These are phyloP conservation scores for Arremon brunneinucha DNA, from an alignment of 2,797 vertebrate genomes.

Conservation along the genomic window DNA sequence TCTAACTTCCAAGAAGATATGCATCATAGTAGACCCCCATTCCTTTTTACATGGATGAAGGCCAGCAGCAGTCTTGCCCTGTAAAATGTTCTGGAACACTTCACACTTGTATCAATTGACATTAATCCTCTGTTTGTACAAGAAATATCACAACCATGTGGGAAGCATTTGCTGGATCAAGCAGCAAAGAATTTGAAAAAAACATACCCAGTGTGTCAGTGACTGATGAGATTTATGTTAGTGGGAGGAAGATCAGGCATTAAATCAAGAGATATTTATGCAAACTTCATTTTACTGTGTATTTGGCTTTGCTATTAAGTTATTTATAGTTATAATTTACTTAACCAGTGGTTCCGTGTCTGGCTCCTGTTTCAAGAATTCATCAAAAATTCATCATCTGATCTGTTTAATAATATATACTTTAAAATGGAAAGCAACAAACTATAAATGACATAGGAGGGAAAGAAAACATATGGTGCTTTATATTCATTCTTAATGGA, in stretches of 20 bases:
- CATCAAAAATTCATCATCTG: slow-evolving; percentile 44
- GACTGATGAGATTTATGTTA: neutral
- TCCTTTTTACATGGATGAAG: neutral
- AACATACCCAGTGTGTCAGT: neutral
- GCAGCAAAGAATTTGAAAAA: slow-evolving; percentile 2
- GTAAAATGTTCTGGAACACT: neutral
- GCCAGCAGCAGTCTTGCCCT: neutral
- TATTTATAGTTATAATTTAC: slow-evolving; percentile 53
- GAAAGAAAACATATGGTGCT: slow-evolving; percentile 25
- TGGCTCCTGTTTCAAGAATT: slow-evolving; percentile 45
- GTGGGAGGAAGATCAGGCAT: neutral
- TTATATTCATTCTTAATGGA: slow-evolving; percentile 36
- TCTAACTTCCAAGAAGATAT: neutral
- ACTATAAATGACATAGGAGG: slow-evolving; percentile 3
- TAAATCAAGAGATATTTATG: slow-evolving; percentile 13
- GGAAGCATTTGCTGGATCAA: neutral
- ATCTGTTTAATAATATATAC: slow-evolving; percentile 52
- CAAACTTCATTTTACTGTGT: slow-evolving; percentile 17
- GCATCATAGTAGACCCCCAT: neutral
- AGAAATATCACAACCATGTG: neutral
- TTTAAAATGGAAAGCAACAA: slow-evolving; percentile 55
- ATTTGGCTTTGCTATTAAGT: slow-evolving; percentile 27
- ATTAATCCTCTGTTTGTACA: slow-evolving; percentile 7
- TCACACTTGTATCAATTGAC: neutral
- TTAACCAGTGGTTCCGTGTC: slow-evolving; percentile 18